Evolutionary conservation across 2,888 invertebrate species (phyloP).

Genomic region (Cordilura impudica): DNA sequence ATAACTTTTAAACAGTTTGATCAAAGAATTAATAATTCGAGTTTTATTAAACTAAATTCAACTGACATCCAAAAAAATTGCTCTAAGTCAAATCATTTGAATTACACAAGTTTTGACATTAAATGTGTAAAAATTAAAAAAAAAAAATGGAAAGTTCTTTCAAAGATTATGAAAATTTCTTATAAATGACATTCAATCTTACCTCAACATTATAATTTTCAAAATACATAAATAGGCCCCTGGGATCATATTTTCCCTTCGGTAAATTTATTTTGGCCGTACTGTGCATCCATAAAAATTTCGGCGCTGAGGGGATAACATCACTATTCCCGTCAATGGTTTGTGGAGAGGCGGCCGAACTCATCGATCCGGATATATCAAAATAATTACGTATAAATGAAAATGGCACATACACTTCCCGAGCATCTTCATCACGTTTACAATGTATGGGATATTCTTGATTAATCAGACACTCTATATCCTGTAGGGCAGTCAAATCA

Average conservation of each 20-base stretch:
- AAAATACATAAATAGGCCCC: constrained; percentile 96
- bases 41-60: no score
- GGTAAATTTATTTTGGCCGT: constrained; percentile 94
- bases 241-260: constrained; percentile 91
- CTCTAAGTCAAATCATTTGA: no score
- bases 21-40: no score
- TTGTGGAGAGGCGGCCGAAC: constrained; percentile 60
- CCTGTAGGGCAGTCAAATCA: constrained; percentile 75
- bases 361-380: constrained; percentile 93
- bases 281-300: constrained; percentile 97
- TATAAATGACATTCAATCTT: no score
- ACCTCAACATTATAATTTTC: constrained; percentile 98
- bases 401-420: constrained; percentile 93
- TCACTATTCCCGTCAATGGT: constrained; percentile 59
- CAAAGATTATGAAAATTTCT: no score
- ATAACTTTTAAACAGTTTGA: no score
- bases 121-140: no score
- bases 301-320: constrained; percentile 79
- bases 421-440: constrained; percentile 84
- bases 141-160: no score
- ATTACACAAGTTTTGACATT: no score
- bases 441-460: constrained; percentile 90
- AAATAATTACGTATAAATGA: constrained; percentile 95
- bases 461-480: constrained; percentile 93
- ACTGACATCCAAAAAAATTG: no score